Base-by-base conservation (phyloP, 2,888 invertebrate genomes). In the Rotaria magnacalcarata region DNA sequence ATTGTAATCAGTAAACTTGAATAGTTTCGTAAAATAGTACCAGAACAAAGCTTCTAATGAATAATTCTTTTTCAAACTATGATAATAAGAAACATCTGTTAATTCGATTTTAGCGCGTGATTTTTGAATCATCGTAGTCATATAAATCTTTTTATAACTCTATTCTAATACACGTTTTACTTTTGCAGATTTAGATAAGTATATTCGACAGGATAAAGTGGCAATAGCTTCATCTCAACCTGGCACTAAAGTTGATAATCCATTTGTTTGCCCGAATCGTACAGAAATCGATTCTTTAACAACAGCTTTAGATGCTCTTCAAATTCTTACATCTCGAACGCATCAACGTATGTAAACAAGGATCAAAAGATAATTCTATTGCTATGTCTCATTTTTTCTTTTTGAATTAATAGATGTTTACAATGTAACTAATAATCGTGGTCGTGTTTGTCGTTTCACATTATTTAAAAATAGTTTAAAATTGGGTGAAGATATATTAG, bases 401-500 rank as follows among this genome's bases (percentile, higher is more conserved):
- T 27, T 16, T 74, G 54, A 34, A 34, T 34, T 84, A 87, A 84
- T 88, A 92, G 91, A 90, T 89, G 90, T 89, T 58, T 92, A 91
- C 89, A 92, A 92, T 88, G 92, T 93, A 56, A 92, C 92, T 0
- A 92, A 92, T 89, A 94, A 94, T n/a, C 93, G 94, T 89, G 97
- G 97, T 3, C 95, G 95, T 91, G 97, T 99, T 0, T 97, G 95
- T 0, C 93, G 96, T 85, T 96, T 98, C 90, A 96, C 96, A 90
- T 91, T 99, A 86, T 96, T 97, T 90, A 98, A 97, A 91, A 95
- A 96, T 88, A 95, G 95, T 0, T 99, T 96, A 91, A 96, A 96
- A 91, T 92, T 99, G 7, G 98, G 99, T 21, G 99, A 99, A 92
- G 98, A 99, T 89, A 96, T 99, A 89, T 95, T 97, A 87, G 98